Conservation (phyloP, 1,140 invertebrate species). For the Apocrypta bakeri region DNA sequence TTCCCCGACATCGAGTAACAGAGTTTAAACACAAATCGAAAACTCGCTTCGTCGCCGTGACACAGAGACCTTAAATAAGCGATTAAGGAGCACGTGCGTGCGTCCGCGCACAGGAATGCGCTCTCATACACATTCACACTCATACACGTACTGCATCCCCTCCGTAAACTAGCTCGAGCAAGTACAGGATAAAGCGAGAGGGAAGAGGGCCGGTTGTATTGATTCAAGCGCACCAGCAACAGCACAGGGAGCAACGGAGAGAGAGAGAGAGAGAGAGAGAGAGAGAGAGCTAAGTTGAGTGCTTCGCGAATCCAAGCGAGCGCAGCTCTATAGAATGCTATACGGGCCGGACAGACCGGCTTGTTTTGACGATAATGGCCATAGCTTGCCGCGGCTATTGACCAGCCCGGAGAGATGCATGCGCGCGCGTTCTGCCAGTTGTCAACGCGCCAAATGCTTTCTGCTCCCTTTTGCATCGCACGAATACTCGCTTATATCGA, state of each 20-base stretch:
- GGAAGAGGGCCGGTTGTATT: constrained; percentile 29
- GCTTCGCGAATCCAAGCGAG: not conserved
- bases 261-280: not conserved
- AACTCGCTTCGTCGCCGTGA: constrained; percentile 7
- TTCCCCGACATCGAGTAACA: too few species aligned
- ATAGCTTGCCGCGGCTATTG: constrained; percentile 56
- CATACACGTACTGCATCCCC: not conserved
- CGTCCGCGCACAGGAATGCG: constrained; percentile 3
- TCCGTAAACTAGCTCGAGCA: too few species aligned
- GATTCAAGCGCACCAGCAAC: constrained; percentile 1
- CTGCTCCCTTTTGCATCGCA: constrained; percentile 8
- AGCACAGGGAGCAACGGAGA: not conserved
- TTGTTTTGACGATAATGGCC: constrained; percentile 60
- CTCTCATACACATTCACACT: not conserved
- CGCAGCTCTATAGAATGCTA: not conserved
- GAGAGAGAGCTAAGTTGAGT: not conserved
- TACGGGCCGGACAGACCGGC: not conserved
- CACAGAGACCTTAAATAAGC: constrained; percentile 33
- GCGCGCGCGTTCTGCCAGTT: constrained; percentile 10
- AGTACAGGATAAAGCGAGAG: constrained; percentile 28
- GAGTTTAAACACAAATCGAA: not conserved
- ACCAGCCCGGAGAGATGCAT: constrained; percentile 48
- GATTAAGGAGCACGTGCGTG: constrained; percentile 34
- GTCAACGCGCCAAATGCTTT: constrained; percentile 51
- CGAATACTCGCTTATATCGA: not conserved